Evolutionary conservation across 2,888 invertebrate species (phyloP), one percentile per base, ranked within the genome.

Genomic region (Thysanoteuthis rhombus): DNA sequence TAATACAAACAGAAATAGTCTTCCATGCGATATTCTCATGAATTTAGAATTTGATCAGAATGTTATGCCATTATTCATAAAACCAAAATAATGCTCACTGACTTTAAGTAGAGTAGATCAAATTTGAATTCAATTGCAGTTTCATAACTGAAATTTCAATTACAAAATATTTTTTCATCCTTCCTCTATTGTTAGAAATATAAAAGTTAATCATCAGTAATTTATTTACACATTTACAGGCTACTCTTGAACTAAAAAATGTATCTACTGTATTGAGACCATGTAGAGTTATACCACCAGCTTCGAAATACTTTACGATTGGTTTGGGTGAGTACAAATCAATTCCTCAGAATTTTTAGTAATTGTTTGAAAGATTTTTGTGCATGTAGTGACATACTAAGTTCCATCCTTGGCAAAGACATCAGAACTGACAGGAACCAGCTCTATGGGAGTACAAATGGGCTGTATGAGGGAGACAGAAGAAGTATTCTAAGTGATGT

Each of bases 241-340:
- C 96, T 47, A 96, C 96, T 1, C 94, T 97, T 93, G 97, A 97
- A 94, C 94, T 97, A 94, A 97, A 97, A 95, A 97, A 97, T 95
- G 95, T 97, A 42, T 96, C 96, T 25, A 94, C 96, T 22, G 96
- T 96, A 92, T 95, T 97, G 94, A 94, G 97, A 91, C 96, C 96
- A 92, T 96, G 97, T 94, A 94, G 97, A 75, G 96, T 96, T 16
- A 94, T 97, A 12, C 97, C 97, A 42, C 96, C 97, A 8, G 95
- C 95, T 42, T 96, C 96, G 10, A 94, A 95, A n/a, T 96, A 96
- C 94, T 97, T 97, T 95, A 95, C 96, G 93, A 94, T 97, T 47
- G 96, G 97, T 39, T 95, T 97, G 45, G 97, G 97, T 97, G 95
- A 93, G 95, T 94, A 93, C 2, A 25, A 32, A n/a, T n/a, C n/a